These are phyloP conservation scores for Alectura lathami DNA, from an alignment of 2,113 vertebrate genomes.

Conservation along the genomic window DNA sequence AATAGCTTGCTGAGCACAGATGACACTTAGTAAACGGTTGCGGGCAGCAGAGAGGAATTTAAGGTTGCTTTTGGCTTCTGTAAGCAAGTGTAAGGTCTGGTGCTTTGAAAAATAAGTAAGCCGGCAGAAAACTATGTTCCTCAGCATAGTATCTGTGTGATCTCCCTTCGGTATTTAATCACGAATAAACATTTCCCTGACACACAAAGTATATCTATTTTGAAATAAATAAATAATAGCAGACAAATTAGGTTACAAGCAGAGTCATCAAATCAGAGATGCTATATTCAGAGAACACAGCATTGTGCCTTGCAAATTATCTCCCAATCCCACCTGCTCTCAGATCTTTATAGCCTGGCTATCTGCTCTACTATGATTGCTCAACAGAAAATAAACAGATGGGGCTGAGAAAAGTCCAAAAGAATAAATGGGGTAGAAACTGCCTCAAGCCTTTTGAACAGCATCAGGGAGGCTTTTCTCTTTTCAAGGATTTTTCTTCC, in stretches of 20 bases:
- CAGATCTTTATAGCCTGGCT: slow-evolving; percentile 35
- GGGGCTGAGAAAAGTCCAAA: slow-evolving; percentile 68
- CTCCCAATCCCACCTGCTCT: slow-evolving; percentile 65
- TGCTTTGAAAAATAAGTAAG: neutral
- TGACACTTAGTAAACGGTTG: neutral
- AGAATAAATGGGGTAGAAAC: slow-evolving; percentile 68
- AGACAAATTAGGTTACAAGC: neutral
- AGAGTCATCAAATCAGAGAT: neutral
- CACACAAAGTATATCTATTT: neutral
- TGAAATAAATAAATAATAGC: slow-evolving; percentile 28
- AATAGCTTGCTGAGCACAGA: neutral
- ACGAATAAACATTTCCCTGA: neutral
- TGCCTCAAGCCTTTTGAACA: slow-evolving; percentile 46
- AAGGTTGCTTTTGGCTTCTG: neutral
- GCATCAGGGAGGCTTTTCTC: neutral
- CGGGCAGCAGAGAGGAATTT: neutral
- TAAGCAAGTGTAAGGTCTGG: neutral
- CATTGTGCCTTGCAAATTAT: slow-evolving; percentile 42
- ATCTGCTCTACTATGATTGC: slow-evolving; percentile 36
- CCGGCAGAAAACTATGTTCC: neutral
- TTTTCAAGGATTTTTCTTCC: neutral
- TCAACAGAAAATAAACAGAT: slow-evolving; percentile 70
- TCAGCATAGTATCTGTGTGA: neutral
- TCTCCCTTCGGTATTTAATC: neutral
- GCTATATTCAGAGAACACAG: neutral